These are phyloP conservation scores for Isurus oxyrinchus DNA, from an alignment of 2,113 vertebrate genomes.

Conservation along the genomic window DNA sequence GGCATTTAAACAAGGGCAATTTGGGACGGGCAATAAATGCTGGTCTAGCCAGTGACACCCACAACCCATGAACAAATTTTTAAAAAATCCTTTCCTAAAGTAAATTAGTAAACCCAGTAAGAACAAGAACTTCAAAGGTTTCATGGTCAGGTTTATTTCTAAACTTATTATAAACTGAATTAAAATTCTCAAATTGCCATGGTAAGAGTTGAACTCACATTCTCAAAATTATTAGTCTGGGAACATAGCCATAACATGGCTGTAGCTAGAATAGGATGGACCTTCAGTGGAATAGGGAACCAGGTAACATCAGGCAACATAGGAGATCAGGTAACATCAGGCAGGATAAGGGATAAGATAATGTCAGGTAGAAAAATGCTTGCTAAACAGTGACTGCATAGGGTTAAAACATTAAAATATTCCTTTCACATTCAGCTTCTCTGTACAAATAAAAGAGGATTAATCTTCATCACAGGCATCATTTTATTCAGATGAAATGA, in stretches of 20 bases:
- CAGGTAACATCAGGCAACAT: neutral
- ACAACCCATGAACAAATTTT: too few relatives aligned
- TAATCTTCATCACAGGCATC: slow-evolving; percentile 27
- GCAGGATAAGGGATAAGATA: neutral
- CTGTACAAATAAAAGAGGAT: slow-evolving; percentile 14
- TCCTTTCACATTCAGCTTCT: neutral
- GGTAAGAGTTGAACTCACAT: neutral
- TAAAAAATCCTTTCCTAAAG: neutral
- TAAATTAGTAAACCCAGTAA: neutral
- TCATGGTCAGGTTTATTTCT: too few relatives aligned
- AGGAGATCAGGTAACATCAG: neutral
- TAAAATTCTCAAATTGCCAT: neutral
- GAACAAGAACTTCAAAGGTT: neutral
- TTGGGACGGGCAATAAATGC: too few relatives aligned
- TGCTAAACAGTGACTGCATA: neutral
- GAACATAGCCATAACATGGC: neutral
- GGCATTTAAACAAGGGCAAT: too few relatives aligned
- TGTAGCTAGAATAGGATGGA: too few relatives aligned
- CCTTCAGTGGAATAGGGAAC: neutral
- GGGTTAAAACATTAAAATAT: neutral
- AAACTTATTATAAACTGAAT: too few relatives aligned
- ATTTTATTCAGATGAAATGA: slow-evolving; percentile 16
- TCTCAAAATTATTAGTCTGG: neutral
- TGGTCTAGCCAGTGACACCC: too few relatives aligned
- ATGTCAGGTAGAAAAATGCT: neutral